Evolutionary conservation across 2,888 invertebrate genomes (phyloP), one percentile per base, ranked within the genome.

Genomic region (Willowsia nigromaculata): DNA sequence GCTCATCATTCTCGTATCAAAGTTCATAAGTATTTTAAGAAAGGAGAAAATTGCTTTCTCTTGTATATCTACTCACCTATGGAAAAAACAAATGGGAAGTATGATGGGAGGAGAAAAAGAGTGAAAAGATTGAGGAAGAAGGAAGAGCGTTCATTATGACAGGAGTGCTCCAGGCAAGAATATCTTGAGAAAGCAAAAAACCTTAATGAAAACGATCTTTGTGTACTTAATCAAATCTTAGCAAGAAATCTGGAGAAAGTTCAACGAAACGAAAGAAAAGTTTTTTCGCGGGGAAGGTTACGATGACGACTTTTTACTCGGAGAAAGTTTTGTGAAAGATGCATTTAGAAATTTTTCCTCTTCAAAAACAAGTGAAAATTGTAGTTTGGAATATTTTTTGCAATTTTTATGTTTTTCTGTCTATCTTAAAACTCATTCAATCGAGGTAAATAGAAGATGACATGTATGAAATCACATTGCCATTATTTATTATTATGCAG

Each of bases 401-500:
- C n/a, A n/a, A n/a, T n/a, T n/a, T 59, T 59, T 59, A 59, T 25
- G n/a, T 27, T 25, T 59, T 59, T 15, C 25, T 59, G 59, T 4
- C 22, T 59, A 22, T 59, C 27, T 59, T 68, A 40, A 18, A 0
- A 11, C 37, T 68, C 68, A 68, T 68, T 68, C 37, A 68, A 37
- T 18, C 68, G 37, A 37, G 37, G 25, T 25, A 71, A 40, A 71
- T 43, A 22, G 40, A 22, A 40, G 47, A 43, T 40, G 71, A 47
- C 71, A 71, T 47, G 71, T 68, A 71, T 71, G 71, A 11, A 71
- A 47, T 25, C 43, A 71, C 37, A 71, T 15, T 65, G n/a, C n/a
- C n/a, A n/a, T n/a, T 62, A 62, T 68, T 68, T 37, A 37, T 37
- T 68, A 40, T n/a, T 47, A 71, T 71, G 71, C 43, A 71, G n/a